Evolutionary conservation across 2,888 invertebrate species (phyloP), one percentile per base, ranked within the genome.

Genomic region (Mesorhabditis spiculigera): DNA sequence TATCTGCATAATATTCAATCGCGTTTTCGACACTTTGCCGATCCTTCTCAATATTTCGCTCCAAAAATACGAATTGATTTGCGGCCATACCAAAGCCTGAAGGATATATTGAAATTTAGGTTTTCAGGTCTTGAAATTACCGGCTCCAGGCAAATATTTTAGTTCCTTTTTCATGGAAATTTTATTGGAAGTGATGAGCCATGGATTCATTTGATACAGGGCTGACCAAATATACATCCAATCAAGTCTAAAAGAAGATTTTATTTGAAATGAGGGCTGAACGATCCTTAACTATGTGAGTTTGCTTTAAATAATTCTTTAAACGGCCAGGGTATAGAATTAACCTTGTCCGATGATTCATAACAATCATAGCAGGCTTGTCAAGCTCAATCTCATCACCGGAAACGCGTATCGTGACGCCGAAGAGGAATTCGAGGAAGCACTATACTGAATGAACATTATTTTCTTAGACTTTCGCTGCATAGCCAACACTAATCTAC

Each of bases 141-240:
- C 93, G 87, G 93, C 91, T 73, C 93, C 93, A 3, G 94, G 94
- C 76, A 93, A 89, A 79, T 90, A 90, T 84, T 92, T 91, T 68
- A 94, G 91, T 75, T 91, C 90, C 79, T 92, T 91, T 86, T 94
- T 94, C 66, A 94, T 88, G 68, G 94, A 91, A 83, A 93, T 93
- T 87, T 93, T 93, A 68, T 91, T 86, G 13, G 80, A 68, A 75
- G 86, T 72, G 84, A 87, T 84, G 78, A 87, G 87, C 87, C 89
- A 88, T 79, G 86, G 84, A 41, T 87, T 83, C 43, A 91, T 91
- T 82, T 93, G 92, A 82, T 92, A 92, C 84, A 93, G 89, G 4
- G 91, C 91, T 67, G 92, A 91, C 92, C 93, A 94, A 61, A 93
- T 88, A 85, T 93, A 94, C 86, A 94, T 92, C 94, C 94, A 94